phyloP scores from a whole-genome alignment of 2,888 invertebrate species.

The Apodemia duryi region DNA sequence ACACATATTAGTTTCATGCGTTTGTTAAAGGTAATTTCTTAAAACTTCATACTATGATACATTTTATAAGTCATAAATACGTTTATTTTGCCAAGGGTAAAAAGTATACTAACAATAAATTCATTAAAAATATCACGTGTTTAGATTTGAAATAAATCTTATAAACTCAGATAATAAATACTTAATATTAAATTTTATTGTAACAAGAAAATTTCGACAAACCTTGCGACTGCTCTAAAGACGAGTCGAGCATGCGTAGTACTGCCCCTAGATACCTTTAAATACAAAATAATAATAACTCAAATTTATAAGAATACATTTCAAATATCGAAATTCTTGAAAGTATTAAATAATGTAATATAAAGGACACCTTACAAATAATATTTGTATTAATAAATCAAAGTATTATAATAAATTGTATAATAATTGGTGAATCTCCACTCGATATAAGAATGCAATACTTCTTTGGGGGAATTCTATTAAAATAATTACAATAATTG shows the following conservation, averaged over 20 bases:
- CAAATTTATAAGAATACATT: not conserved
- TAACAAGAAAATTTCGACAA: conserved; percentile 33
- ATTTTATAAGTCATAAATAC: no score
- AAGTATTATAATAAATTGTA: not conserved
- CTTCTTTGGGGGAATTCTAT: no score
- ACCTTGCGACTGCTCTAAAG: conserved; percentile 31
- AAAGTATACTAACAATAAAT: no score
- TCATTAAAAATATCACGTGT: no score
- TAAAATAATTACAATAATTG: no score
- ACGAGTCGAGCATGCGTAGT: conserved; percentile 42
- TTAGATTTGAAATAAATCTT: no score
- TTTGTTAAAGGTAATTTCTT: no score
- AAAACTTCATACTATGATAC: no score
- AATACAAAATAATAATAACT: conserved; percentile 1
- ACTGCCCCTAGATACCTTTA: conserved; percentile 20
- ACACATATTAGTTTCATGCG: no score
- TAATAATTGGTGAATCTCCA: no score
- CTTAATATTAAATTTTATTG: conserved; percentile 27
- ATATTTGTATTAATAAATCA: not conserved
- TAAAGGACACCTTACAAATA: conserved; percentile 11
- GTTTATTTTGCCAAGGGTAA: no score
- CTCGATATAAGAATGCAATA: no score
- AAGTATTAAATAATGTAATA: not conserved
- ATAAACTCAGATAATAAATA: not conserved
- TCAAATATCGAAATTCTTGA: not conserved